Evolutionary conservation across 2,797 vertebrate genomes (phyloP).

Genomic region (Diglossa cyanea): DNA sequence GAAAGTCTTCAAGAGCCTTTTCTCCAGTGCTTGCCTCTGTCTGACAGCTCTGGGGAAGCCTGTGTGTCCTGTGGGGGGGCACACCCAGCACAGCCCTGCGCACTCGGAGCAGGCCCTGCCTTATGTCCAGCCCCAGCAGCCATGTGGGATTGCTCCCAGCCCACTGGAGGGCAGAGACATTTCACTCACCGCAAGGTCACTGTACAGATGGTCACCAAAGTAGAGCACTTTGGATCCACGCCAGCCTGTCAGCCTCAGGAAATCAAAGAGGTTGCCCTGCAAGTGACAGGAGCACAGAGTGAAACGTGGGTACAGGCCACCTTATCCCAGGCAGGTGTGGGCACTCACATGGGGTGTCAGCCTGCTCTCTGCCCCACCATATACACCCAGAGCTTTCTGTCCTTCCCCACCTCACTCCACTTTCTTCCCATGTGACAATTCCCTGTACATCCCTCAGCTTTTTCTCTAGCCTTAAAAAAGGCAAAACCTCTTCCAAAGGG

Average conservation of each 20-base stretch:
- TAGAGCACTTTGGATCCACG: slow-evolving; percentile 81
- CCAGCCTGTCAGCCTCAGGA: slow-evolving; percentile 81
- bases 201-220: slow-evolving; percentile 83
- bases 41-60: neutral
- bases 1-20: neutral
- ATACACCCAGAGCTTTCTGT: neutral
- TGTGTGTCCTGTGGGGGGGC: neutral
- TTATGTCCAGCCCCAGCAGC: neutral
- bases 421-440: neutral
- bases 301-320: neutral
- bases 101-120: neutral
- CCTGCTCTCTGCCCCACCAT: neutral
- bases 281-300: neutral
- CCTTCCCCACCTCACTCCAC: neutral
- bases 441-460: neutral
- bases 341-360: neutral
- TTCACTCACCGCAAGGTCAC: slow-evolving; percentile 79
- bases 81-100: neutral
- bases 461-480: neutral
- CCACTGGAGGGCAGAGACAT: neutral
- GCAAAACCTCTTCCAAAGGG: neutral
- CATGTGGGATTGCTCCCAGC: neutral
- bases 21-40: neutral
- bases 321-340: neutral
- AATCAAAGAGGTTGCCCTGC: slow-evolving; percentile 83